phyloP scores from a whole-genome alignment of 2,113 vertebrate species.

The Tauraco erythrolophus region DNA sequence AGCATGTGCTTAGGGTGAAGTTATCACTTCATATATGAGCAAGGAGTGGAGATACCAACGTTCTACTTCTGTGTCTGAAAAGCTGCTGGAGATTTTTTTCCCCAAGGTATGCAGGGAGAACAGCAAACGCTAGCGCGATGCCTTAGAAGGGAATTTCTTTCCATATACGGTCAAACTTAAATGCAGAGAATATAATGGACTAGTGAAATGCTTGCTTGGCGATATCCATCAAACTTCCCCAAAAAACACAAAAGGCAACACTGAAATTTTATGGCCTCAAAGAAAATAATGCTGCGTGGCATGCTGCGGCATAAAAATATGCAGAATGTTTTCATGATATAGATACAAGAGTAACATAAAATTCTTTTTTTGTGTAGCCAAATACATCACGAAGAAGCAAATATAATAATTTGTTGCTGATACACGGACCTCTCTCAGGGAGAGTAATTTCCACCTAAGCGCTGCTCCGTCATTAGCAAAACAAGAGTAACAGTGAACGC shows the following conservation, averaged over 20 bases:
- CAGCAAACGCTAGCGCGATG: neutral
- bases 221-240: neutral
- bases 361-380: neutral
- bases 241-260: neutral
- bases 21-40: neutral
- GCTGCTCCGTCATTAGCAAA: neutral
- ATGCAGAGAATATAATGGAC: neutral
- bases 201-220: neutral
- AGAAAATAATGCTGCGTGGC: neutral
- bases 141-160: neutral
- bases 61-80: neutral
- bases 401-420: neutral
- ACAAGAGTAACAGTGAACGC: neutral
- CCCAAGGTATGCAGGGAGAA: neutral
- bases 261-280: neutral
- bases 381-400: neutral
- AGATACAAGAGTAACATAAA: neutral
- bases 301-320: neutral
- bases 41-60: neutral
- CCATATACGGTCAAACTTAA: neutral
- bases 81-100: neutral
- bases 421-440: neutral
- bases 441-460: neutral
- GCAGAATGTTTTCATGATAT: neutral
- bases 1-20: neutral